Conservation (phyloP, 2,888 invertebrate species). For the Drosophila affinis region DNA sequence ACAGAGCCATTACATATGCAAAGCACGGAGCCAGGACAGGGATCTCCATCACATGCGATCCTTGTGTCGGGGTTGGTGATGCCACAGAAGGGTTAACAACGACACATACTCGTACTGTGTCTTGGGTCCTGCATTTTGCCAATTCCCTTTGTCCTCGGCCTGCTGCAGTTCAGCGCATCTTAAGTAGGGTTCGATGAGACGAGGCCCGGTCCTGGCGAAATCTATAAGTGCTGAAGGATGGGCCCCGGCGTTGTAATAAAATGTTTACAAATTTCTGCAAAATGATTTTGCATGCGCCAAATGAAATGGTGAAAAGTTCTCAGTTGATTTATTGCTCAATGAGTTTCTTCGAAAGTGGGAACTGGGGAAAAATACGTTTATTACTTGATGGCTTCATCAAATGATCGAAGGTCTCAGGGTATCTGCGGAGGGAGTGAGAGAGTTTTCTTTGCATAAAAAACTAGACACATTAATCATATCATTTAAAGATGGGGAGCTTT, state of each 20-base stretch:
- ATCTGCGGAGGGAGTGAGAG: conserved; percentile 5
- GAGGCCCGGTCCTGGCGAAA: no score
- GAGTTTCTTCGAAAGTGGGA: conserved; percentile 6
- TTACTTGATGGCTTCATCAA: conserved; percentile 30
- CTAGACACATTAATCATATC: not conserved
- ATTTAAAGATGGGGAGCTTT: not conserved
- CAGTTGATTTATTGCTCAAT: conserved; percentile 56
- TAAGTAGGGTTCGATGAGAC: conserved; percentile 53
- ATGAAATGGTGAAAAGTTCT: conserved; percentile 22
- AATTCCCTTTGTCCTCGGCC: conserved; percentile 38
- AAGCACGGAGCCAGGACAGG: conserved; percentile 37
- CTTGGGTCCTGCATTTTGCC: conserved; percentile 34
- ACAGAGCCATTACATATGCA: conserved; percentile 58
- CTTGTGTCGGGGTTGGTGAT: conserved; percentile 20
- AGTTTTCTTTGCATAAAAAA: no score
- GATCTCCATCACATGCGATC: conserved; percentile 19
- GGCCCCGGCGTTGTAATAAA: conserved; percentile 58
- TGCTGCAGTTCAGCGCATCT: conserved; percentile 46
- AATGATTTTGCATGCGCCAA: conserved; percentile 69
- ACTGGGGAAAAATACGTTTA: not conserved
- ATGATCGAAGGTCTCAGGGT: conserved; percentile 3
- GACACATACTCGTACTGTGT: conserved; percentile 1
- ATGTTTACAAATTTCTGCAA: conserved; percentile 76
- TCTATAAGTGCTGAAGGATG: conserved; percentile 22
- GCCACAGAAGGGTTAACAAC: conserved; percentile 13